Base-by-base conservation (phyloP, 2,888 invertebrate species). In the Ectobius pallidus region DNA sequence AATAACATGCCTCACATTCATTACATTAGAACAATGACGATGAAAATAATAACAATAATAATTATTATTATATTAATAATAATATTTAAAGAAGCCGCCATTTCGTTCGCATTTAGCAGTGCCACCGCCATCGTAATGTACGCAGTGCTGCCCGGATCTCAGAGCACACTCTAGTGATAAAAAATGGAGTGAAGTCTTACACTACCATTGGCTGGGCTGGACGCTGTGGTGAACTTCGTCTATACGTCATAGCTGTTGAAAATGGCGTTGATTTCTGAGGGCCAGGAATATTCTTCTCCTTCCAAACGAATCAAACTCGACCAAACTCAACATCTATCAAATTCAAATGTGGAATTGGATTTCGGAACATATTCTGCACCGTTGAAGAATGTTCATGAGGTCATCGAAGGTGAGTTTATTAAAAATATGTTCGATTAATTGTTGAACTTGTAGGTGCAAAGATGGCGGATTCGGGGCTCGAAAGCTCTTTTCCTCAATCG, bases 261-360 rank as follows among this genome's bases (percentile, higher is more conserved):
- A 75, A 77, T 77, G 77, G 77, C 77, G 76, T 74, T 75, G 71
- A 69, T 72, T 75, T 70, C 74, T n/a, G 76, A 76, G 73, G 75
- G 74, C 22, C 73, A 71, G 22, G 77, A 76, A 62, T 77, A 77
- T 75, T 72, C 76, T 72, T 76, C 76, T 65, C 77, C 77, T 74
- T 70, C 76, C 70, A 77, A 77, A 73, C 75, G 77, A 52, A 74
- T 77, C 44, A 77, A 76, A 75, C 76, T 77, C 52, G 77, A 77
- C 73, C 73, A 75, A 49, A 71, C 65, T 74, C 74, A 74, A 65
- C 75, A 73, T 72, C 74, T 74, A 70, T 71, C 73, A 70, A 72
- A 75, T 70, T 73, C 74, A 65, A 76, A 73, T 70, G 70, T 73
- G 62, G 74, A 74, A 73, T 49, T 76, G 44, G 77, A 75, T 70